These are phyloP conservation scores for Peromyscus eremicus DNA, from an alignment of 2,797 vertebrate genomes.

Conservation along the genomic window DNA sequence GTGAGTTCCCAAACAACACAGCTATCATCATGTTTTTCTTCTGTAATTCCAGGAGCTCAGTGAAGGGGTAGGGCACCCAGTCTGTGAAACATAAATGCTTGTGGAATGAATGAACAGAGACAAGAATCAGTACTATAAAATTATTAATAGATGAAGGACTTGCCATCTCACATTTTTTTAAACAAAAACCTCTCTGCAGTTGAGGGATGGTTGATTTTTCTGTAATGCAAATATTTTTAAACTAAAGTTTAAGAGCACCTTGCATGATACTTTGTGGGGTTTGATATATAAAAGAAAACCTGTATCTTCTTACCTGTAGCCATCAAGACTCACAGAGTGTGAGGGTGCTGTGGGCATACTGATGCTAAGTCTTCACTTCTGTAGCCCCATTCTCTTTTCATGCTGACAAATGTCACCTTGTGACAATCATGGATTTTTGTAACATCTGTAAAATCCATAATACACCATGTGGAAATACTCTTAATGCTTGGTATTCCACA, in stretches of 20 bases:
- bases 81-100: background rate
- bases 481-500: conserved; percentile 28
- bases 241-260: background rate
- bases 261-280: background rate
- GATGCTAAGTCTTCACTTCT: background rate
- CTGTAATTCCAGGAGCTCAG: background rate
- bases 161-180: background rate
- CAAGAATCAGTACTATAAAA: conserved; percentile 4
- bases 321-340: background rate
- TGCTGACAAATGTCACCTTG: background rate
- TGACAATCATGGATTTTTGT: background rate
- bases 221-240: background rate
- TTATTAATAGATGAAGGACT: conserved; percentile 27
- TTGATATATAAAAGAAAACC: background rate
- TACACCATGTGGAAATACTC: background rate
- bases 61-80: background rate
- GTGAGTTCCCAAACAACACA: background rate
- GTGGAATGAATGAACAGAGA: background rate
- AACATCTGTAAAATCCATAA: background rate
- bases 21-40: background rate
- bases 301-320: background rate
- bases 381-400: background rate
- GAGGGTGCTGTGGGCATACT: background rate
- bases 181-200: background rate
- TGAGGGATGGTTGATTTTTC: conserved; percentile 22